These are phyloP conservation scores for Paradisaea rubra DNA, from an alignment of 2,113 vertebrate species.

Conservation along the genomic window DNA sequence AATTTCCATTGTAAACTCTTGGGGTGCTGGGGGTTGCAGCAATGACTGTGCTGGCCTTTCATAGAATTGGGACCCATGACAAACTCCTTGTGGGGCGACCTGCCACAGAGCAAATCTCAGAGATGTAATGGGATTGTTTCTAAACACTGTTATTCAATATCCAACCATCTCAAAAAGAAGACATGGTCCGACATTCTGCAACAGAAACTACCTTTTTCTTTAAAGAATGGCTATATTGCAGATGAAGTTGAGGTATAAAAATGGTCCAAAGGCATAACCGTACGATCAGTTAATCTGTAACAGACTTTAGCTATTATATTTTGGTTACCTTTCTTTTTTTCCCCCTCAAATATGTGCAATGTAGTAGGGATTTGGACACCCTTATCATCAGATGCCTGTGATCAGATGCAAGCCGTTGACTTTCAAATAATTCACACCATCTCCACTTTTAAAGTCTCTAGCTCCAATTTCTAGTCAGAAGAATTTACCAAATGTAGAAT, in stretches of 20 bases:
- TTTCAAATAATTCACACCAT: background rate
- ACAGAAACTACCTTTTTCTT: background rate
- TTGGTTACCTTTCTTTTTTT: background rate
- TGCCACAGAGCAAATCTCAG: background rate
- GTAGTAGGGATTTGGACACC: background rate
- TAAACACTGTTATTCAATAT: background rate
- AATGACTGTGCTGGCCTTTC: background rate
- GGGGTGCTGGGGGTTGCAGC: background rate
- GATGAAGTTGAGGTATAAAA: background rate
- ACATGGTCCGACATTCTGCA: background rate
- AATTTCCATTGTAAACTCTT: background rate
- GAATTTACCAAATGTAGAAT: background rate
- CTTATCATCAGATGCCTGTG: background rate
- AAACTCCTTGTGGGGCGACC: background rate
- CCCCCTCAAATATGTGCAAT: fast-evolving
- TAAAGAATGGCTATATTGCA: background rate
- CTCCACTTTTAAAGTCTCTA: background rate
- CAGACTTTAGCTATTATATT: background rate
- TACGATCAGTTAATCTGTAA: background rate
- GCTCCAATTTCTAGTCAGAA: background rate
- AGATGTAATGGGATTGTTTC: background rate
- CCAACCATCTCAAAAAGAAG: background rate
- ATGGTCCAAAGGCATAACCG: background rate
- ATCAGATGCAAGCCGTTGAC: background rate
- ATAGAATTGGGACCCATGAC: background rate